A percentile compares a stretch with the other conserved stretches of the same genome.
These are phyloP conservation scores for Orchesella cincta DNA, from an alignment of 1,140 invertebrate genomes.

Conservation along the genomic window DNA sequence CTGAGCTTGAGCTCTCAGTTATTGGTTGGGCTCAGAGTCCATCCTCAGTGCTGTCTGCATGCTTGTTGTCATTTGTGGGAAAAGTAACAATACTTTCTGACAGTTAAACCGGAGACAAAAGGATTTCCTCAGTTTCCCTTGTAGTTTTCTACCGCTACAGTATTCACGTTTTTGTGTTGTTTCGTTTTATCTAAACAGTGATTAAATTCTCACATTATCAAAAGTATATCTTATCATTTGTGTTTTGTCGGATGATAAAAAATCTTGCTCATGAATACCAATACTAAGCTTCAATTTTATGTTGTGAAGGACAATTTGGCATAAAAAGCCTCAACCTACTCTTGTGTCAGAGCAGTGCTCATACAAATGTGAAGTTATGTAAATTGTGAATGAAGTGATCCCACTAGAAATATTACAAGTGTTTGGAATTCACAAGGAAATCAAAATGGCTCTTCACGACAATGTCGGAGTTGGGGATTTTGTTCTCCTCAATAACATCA, in stretches of 20 bases:
- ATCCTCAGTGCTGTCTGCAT: too few species aligned
- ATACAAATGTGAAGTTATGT: too few species aligned
- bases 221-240: not conserved
- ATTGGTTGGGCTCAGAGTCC: slow-evolving; percentile 18
- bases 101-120: not conserved
- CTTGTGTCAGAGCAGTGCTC: not conserved
- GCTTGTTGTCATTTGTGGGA: too few species aligned
- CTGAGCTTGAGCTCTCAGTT: not conserved
- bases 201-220: not conserved
- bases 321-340: not conserved
- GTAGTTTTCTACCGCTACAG: not conserved
- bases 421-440: not conserved
- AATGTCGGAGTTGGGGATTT: slow-evolving; percentile 91
- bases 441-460: slow-evolving; percentile 72
- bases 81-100: too few species aligned
- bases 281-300: not conserved
- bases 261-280: too few species aligned
- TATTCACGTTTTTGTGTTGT: not conserved
- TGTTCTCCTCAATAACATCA: slow-evolving; percentile 87
- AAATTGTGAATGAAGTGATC: too few species aligned
- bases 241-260: not conserved
- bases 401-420: too few species aligned
- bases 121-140: not conserved
- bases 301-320: not conserved
- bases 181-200: not conserved